These are phyloP conservation scores for Magallana ariakensis DNA, from an alignment of 1,140 invertebrate genomes.

Conservation along the genomic window DNA sequence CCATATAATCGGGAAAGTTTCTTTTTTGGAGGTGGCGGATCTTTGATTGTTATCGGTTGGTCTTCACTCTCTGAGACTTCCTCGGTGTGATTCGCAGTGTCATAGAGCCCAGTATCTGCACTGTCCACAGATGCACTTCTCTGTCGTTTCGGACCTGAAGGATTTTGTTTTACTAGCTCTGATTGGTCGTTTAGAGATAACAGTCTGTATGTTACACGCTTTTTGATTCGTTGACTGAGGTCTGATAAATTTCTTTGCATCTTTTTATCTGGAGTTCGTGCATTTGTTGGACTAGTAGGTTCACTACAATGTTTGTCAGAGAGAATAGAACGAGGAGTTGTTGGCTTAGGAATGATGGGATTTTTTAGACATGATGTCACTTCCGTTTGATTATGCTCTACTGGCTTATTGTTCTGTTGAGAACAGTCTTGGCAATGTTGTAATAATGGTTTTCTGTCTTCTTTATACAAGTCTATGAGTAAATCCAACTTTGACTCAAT, in stretches of 20 bases:
- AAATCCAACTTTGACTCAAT: slow-evolving; percentile 94
- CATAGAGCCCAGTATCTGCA: neutral
- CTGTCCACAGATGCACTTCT: slow-evolving; percentile 30
- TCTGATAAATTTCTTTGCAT: slow-evolving; percentile 90
- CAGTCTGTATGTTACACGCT: slow-evolving; percentile 85
- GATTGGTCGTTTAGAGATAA: slow-evolving; percentile 55
- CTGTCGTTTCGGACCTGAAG: neutral
- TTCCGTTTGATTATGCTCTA: slow-evolving; percentile 38
- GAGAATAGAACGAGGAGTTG: slow-evolving; percentile 68
- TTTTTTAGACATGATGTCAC: slow-evolving; percentile 67
- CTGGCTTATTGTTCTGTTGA: slow-evolving; percentile 43
- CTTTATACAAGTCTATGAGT: slow-evolving; percentile 94
- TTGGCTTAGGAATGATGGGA: slow-evolving; percentile 56
- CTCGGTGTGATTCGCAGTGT: neutral
- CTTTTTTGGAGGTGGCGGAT: neutral
- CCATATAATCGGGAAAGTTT: neutral
- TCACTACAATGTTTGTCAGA: slow-evolving; percentile 89
- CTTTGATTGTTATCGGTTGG: too few species aligned
- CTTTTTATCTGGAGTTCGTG: slow-evolving; percentile 81
- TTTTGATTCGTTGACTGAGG: slow-evolving; percentile 89
- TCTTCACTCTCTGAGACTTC: too few species aligned
- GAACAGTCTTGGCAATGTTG: slow-evolving; percentile 58
- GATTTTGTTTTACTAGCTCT: neutral
- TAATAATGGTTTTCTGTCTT: slow-evolving; percentile 84
- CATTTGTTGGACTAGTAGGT: slow-evolving; percentile 86